Base-by-base conservation (phyloP, 2,797 vertebrate genomes). In the Erpetoichthys calabaricus region DNA sequence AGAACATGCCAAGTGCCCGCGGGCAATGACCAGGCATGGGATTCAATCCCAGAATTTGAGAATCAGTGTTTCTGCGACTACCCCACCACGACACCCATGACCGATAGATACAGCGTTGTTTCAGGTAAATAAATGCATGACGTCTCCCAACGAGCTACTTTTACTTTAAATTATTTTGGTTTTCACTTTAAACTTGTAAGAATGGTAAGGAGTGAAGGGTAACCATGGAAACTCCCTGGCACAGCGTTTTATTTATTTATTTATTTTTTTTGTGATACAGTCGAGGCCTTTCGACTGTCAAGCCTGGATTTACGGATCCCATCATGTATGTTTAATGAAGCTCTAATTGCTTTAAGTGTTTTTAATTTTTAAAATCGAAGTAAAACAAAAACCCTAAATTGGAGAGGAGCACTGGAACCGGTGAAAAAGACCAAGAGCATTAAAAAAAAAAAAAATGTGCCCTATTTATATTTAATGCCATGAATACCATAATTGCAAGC, bases 261-360 rank as follows among this genome's bases (percentile, higher is more conserved):
- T 25, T 25, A 1, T 25, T 25, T 25, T 54, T 51, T 6, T 42
- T 54, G 5, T 2, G 3, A 42, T 54, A 42, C 10, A 7, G 42
- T 54, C 7, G 53, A 54, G 53, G 53, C 41, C 53, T 54, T 54
- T 54, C 42, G 53, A 25, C 53, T 54, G 53, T 54, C 53, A 54
- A 54, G 44, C 5, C 53, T 5, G 4, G 44, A 54, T 54, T 25
- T 5, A 54, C 53, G 44, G 2, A 54, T 42, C 42, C 44, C 5
- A n/a, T 54, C 10, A 25, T 43, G 53, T 54, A 42, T 43, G 53
- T 42, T 54, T 54, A 42, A 54, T 54, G 53, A 54, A 44, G 53
- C 53, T 54, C 53, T 54, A 54, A 54, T 54, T 54, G 53, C 42
- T 51, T 5, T 51, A 52, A 53, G 52, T 53, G 52, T 42, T 54